phyloP scores from a whole-genome alignment of 2,113 vertebrate genomes.

The Chaetodon trifascialis region DNA sequence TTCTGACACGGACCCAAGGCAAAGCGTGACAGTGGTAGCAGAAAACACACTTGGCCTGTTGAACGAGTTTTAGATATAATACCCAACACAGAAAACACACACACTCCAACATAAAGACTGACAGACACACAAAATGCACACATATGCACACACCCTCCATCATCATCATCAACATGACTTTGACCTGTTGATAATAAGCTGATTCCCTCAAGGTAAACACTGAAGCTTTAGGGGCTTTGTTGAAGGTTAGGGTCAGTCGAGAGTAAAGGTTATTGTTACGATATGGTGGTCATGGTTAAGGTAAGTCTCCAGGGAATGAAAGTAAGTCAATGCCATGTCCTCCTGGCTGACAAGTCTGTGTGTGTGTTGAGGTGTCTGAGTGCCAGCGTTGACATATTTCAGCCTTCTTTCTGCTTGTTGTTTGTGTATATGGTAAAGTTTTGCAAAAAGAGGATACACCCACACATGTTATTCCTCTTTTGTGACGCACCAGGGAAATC shows the following conservation, averaged over 20 bases:
- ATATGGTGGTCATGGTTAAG: background rate
- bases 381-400: background rate
- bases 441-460: background rate
- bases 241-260: background rate
- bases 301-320: background rate
- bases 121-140: background rate
- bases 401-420: background rate
- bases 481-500: background rate
- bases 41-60: conserved; percentile 19
- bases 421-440: background rate
- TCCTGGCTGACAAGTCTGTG: background rate
- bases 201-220: background rate
- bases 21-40: background rate
- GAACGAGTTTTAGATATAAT: conserved; percentile 34
- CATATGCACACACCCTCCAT: background rate
- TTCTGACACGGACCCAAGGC: background rate
- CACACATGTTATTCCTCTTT: background rate
- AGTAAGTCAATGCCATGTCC: background rate
- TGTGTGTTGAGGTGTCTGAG: background rate
- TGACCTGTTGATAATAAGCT: background rate
- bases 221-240: background rate
- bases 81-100: background rate
- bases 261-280: background rate
- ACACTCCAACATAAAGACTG: background rate
- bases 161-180: background rate